Percentiles rank a stretch among this genome's conserved stretches.
These are phyloP conservation scores for Nysson spinosus DNA, from an alignment of 2,888 invertebrate genomes.

Conservation along the genomic window DNA sequence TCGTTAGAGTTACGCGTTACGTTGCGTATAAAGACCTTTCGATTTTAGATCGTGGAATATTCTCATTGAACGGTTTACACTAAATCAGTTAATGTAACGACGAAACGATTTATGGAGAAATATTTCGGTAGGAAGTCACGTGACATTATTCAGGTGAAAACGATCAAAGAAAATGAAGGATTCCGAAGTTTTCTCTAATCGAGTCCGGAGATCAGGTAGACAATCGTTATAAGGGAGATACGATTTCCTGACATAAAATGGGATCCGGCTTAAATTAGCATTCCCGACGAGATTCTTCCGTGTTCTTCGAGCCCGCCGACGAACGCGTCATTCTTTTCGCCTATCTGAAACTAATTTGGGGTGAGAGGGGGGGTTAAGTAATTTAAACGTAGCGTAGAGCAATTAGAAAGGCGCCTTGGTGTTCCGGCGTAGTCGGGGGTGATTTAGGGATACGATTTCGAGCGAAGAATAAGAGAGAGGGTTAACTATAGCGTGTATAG, in stretches of 20 bases:
- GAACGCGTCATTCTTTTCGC: slow-evolving; percentile 72
- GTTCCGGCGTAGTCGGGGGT: slow-evolving; percentile 66
- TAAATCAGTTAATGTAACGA: too few species aligned
- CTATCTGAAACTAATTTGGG: slow-evolving; percentile 75
- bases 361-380: slow-evolving; percentile 69
- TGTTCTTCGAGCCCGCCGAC: slow-evolving; percentile 54
- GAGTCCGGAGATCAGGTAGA: slow-evolving; percentile 16
- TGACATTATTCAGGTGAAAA: too few species aligned
- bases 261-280: slow-evolving; percentile 63
- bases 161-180: neutral
- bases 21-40: neutral
- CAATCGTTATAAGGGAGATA: slow-evolving; percentile 42
- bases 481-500: slow-evolving; percentile 53
- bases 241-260: slow-evolving; percentile 48
- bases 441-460: slow-evolving; percentile 72
- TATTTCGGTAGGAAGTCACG: too few species aligned
- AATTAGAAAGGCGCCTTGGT: slow-evolving; percentile 72
- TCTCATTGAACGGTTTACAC: too few species aligned
- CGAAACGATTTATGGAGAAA: too few species aligned
- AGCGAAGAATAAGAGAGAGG: slow-evolving; percentile 69
- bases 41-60: too few species aligned
- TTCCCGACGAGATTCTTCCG: slow-evolving; percentile 63
- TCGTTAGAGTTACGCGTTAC: neutral
- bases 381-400: slow-evolving; percentile 75
- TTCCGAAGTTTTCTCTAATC: neutral